Percentiles rank a stretch among this genome's conserved stretches.
Conservation (phyloP, 2,797 vertebrate species). For the Threskiornis aethiopicus region DNA sequence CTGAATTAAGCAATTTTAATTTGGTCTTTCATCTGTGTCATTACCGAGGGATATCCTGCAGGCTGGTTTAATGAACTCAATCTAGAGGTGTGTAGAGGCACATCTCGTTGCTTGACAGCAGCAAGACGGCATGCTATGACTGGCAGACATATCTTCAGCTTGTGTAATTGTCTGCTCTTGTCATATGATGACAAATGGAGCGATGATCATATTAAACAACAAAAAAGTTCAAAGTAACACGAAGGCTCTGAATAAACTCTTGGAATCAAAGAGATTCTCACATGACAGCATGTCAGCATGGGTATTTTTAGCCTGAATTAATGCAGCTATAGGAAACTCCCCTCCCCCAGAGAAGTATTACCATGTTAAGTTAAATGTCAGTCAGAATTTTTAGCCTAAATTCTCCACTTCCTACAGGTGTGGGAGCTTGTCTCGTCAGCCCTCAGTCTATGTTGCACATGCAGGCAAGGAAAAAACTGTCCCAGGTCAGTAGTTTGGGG, state of each 20-base stretch:
- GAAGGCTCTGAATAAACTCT: constrained; percentile 61
- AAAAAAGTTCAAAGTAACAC: constrained; percentile 66
- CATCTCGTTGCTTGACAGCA: constrained; percentile 61
- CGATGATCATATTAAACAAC: constrained; percentile 65
- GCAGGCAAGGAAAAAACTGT: background rate
- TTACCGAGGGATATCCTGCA: constrained; percentile 53
- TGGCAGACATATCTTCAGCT: constrained; percentile 61
- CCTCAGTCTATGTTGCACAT: background rate
- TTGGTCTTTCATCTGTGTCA: constrained; percentile 60
- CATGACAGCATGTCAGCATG: constrained; percentile 64
- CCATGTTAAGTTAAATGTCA: background rate
- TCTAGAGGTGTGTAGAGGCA: constrained; percentile 60
- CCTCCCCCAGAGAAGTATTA: constrained; percentile 49
- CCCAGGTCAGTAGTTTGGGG: background rate
- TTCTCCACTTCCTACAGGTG: constrained; percentile 27
- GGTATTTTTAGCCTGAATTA: constrained; percentile 65
- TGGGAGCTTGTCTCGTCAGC: background rate
- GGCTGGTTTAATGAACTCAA: constrained; percentile 62
- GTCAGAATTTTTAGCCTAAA: constrained; percentile 41
- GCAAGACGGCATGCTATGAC: constrained; percentile 65
- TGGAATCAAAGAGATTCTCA: constrained; percentile 56
- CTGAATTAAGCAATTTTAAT: constrained; percentile 62
- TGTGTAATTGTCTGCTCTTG: constrained; percentile 54
- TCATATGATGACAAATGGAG: constrained; percentile 61
- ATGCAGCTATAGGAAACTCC: constrained; percentile 60